A percentile compares a stretch with the other conserved stretches of the same genome.
Conservation (phyloP, 2,113 vertebrate species). For the Larimichthys polyactis region DNA sequence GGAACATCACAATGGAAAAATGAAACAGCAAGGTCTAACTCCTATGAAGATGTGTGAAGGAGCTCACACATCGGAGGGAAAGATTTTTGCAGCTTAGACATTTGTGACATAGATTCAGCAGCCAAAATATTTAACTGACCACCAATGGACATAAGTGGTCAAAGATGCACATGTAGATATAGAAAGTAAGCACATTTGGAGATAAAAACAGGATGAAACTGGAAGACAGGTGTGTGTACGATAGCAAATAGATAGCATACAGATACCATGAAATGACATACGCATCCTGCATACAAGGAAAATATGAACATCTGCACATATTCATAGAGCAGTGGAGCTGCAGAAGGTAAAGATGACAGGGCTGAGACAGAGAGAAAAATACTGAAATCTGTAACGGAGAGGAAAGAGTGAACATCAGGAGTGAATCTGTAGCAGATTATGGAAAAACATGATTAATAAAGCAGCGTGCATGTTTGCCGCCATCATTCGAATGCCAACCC, state of each 20-base stretch:
- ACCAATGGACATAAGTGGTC: background rate
- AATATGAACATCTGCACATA: slow-evolving; percentile 5
- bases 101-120: background rate
- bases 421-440: background rate
- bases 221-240: slow-evolving; percentile 15
- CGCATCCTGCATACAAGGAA: slow-evolving; percentile 29
- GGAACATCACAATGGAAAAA: background rate
- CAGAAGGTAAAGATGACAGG: background rate
- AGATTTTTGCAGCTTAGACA: slow-evolving; percentile 5
- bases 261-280: slow-evolving; percentile 33
- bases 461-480: slow-evolving; percentile 26
- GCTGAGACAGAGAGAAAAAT: background rate
- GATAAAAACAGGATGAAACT: slow-evolving; percentile 11
- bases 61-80: background rate
- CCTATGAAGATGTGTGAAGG: slow-evolving; percentile 1
- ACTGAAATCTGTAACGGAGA: background rate
- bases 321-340: background rate
- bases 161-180: background rate
- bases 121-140: slow-evolving; percentile 9
- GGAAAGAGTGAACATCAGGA: slow-evolving; percentile 6
- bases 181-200: background rate
- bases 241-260: slow-evolving; percentile 24
- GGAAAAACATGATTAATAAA: slow-evolving; percentile 33
- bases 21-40: background rate
- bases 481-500: slow-evolving; percentile 49